Evolutionary conservation across 2,888 invertebrate species (phyloP), one percentile per base, ranked within the genome.

Genomic region (Drosophila eohydei): DNA sequence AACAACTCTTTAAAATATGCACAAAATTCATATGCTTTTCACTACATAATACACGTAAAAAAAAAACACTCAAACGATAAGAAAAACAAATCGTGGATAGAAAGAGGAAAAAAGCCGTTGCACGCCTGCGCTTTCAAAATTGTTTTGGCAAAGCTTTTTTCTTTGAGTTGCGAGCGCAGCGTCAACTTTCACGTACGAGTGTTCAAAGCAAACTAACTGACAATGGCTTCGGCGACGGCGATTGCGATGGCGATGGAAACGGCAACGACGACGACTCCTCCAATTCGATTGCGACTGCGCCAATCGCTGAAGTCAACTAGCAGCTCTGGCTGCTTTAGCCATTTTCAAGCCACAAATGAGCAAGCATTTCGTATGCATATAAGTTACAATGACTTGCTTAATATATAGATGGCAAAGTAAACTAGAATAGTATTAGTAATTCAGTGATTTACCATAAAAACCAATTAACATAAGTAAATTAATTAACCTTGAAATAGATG

Each of bases 91-190:
- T 70, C 43, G 48, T 62, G 34, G 34, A 28, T 61, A 16, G 40
- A 63, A 62, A 56, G 62, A 70, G 43, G 66, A 57, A 75, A 77
- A 58, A 83, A 61, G 21, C 81, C 89, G 89, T 87, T 89, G 79
- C 74, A 84, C 89, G 84, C 74, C 77, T 81, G 83, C 81, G 81
- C 76, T 86, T 88, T 88, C 78, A 80, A 86, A 86, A 64, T 63
- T 61, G 58, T 69, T 68, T 73, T 41, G 62, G 36, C 63, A 61
- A 69, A 64, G 65, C 58, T 68, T 67, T 56, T 50, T 61, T 58
- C 52, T 50, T 38, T 48, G 38, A 54, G 75, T 60, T 74, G 69
- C 74, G 63, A 58, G 41, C 71, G 74, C 76, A 58, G 68, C 65
- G 65, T 11, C 81, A 69, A 89, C 85, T 81, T 81, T 81, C 82